A percentile compares a stretch with the other conserved stretches of the same genome.
phyloP scores from a whole-genome alignment of 2,113 vertebrate genomes.

The Aepyceros melampus region DNA sequence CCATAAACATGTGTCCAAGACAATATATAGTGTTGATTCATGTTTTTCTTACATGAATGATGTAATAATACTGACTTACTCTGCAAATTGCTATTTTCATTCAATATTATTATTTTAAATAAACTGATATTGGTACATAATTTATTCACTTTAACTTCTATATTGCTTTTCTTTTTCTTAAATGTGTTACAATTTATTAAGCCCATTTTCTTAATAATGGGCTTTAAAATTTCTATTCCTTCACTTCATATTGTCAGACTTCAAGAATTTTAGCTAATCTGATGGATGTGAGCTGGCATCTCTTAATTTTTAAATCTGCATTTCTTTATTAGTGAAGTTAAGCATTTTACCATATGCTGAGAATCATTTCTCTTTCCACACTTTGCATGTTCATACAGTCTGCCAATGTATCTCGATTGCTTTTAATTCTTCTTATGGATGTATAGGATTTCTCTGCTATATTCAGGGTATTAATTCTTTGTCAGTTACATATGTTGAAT shows the following conservation, averaged over 20 bases:
- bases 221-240: neutral
- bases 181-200: neutral
- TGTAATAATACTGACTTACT: neutral
- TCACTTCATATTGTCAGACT: neutral
- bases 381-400: neutral
- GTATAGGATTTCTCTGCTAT: neutral
- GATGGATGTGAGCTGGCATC: neutral
- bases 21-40: neutral
- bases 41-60: neutral
- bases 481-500: neutral
- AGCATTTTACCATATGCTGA: neutral
- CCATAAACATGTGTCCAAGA: neutral
- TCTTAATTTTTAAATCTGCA: neutral
- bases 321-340: neutral
- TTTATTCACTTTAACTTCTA: neutral
- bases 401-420: neutral
- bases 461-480: neutral
- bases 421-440: neutral
- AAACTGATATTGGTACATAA: neutral
- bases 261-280: neutral
- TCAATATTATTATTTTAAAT: neutral
- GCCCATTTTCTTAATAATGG: neutral
- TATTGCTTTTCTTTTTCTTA: neutral
- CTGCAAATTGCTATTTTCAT: neutral
- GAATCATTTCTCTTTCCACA: neutral